These are phyloP conservation scores for Megaleporinus macrocephalus DNA, from an alignment of 2,113 vertebrate genomes.

Conservation along the genomic window DNA sequence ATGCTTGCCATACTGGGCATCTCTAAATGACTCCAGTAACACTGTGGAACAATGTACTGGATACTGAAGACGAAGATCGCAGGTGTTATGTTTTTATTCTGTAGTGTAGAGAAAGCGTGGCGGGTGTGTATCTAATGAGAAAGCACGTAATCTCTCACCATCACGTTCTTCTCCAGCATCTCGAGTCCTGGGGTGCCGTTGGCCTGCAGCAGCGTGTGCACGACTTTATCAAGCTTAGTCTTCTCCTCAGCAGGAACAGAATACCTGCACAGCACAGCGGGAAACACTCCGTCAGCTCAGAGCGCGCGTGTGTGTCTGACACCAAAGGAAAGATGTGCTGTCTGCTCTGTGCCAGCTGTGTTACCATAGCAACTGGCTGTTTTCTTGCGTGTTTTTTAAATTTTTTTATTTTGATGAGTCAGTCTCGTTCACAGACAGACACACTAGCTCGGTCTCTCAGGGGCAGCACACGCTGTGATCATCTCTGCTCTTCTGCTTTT, in stretches of 20 bases:
- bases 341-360: conserved; percentile 17
- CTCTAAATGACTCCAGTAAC: no score
- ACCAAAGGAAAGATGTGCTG: background rate
- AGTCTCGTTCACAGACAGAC: background rate
- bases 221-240: conserved; percentile 96
- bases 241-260: conserved; percentile 99
- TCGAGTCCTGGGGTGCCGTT: conserved; percentile 98
- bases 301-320: background rate
- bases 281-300: background rate
- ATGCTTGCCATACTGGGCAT: no score
- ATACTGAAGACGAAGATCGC: no score
- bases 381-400: conserved; percentile 28
- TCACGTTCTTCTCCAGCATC: conserved; percentile 98
- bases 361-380: conserved; percentile 39
- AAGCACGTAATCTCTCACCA: conserved; percentile 76
- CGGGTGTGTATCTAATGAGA: background rate
- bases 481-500: background rate
- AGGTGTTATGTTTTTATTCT: no score
- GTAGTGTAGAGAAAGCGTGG: background rate
- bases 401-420: conserved; percentile 26
- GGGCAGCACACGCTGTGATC: background rate
- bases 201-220: conserved; percentile 97
- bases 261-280: conserved; percentile 83
- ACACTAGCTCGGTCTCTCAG: background rate
- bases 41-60: no score